These are phyloP conservation scores for Luehdorfia chinensis DNA, from an alignment of 1,140 invertebrate species.

Conservation along the genomic window DNA sequence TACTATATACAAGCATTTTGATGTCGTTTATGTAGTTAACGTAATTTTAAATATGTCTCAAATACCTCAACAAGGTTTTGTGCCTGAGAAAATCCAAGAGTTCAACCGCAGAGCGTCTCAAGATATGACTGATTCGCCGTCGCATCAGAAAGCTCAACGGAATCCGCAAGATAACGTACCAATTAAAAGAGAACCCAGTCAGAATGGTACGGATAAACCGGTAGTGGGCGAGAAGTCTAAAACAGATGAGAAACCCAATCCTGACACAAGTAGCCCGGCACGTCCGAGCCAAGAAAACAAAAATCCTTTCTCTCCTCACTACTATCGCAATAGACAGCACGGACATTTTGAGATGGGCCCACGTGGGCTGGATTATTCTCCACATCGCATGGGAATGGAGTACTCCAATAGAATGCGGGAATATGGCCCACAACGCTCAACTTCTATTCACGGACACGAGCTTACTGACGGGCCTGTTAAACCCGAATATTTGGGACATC, in stretches of 20 bases:
- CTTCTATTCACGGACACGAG: constrained; percentile 73
- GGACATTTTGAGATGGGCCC: constrained; percentile 74
- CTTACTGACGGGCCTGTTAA: constrained; percentile 63
- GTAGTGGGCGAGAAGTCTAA: constrained; percentile 32
- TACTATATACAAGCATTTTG: constrained; percentile 53
- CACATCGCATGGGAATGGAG: constrained; percentile 63
- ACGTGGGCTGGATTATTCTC: constrained; percentile 69
- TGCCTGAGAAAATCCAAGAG: constrained; percentile 70
- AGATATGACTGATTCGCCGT: constrained; percentile 42
- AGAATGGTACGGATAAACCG: constrained; percentile 43
- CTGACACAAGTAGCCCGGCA: constrained; percentile 34
- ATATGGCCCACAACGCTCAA: constrained; percentile 64
- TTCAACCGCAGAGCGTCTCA: constrained; percentile 62
- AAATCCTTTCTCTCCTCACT: constrained; percentile 64
- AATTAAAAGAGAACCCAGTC: constrained; percentile 44
- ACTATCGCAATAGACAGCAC: constrained; percentile 50
- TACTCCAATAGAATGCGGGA: constrained; percentile 60
- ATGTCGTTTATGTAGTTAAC: constrained; percentile 46
- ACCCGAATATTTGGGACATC: constrained; percentile 58
- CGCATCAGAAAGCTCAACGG: constrained; percentile 23
- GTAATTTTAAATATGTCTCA: constrained; percentile 53
- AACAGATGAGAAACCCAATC: constrained; percentile 38
- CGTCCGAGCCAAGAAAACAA: constrained; percentile 47
- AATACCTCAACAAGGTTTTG: constrained; percentile 65
- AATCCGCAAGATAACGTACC: constrained; percentile 35